Evolutionary conservation across 2,797 vertebrate genomes (phyloP).

Genomic region (Pangasius mekongensis): DNA sequence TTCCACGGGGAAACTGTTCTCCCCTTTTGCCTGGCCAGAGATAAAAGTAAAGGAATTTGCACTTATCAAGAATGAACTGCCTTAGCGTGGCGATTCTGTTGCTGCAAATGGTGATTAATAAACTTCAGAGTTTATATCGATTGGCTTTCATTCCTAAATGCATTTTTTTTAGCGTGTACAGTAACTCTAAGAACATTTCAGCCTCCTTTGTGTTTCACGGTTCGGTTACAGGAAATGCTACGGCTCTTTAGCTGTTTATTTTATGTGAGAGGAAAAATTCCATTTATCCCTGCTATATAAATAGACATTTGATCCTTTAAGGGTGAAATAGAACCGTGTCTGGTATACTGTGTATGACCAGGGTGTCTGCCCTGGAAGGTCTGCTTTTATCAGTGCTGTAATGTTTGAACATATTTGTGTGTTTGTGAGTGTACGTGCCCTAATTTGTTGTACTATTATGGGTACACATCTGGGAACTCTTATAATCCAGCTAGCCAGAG

Average conservation of each 20-base stretch:
- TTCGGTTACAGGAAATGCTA: conserved; percentile 41
- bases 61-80: conserved; percentile 57
- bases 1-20: conserved; percentile 58
- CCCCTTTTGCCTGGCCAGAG: conserved; percentile 60
- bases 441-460: conserved; percentile 17
- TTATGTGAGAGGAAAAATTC: conserved; percentile 36
- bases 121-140: conserved; percentile 26
- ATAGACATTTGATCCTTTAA: conserved; percentile 35
- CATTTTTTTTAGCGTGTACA: not conserved
- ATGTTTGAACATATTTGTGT: conserved; percentile 10
- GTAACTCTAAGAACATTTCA: conserved; percentile 14
- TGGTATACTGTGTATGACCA: conserved; percentile 24
- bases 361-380: conserved; percentile 13
- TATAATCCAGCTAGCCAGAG: conserved; percentile 16
- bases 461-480: conserved; percentile 34
- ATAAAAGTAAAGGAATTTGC: conserved; percentile 60
- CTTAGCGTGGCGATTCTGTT: conserved; percentile 36
- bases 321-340: conserved; percentile 38
- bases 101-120: conserved; percentile 65
- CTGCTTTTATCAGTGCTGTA: not conserved
- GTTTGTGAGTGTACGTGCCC: not conserved
- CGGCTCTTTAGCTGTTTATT: conserved; percentile 42
- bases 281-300: conserved; percentile 25
- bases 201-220: conserved; percentile 33
- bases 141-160: not conserved